Percentiles rank a stretch among this genome's conserved stretches.
phyloP scores from a whole-genome alignment of 2,888 invertebrate species.

The Lomographa bimaculata region DNA sequence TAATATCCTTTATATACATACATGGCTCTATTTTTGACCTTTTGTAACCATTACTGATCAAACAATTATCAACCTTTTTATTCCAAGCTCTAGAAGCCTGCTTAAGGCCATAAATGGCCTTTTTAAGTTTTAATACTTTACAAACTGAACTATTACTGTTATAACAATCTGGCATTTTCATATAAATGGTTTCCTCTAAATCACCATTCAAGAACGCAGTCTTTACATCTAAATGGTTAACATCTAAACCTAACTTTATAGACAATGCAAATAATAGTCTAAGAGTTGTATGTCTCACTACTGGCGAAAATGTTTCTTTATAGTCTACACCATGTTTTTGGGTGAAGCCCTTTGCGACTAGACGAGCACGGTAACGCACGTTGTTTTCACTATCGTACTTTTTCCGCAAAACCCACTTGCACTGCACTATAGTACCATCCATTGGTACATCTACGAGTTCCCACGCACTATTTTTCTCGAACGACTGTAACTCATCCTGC shows the following conservation, averaged over 20 bases:
- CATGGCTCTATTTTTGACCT: constrained; percentile 1
- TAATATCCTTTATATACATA: constrained; percentile 1
- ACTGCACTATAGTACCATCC: constrained; percentile 2
- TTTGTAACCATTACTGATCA: neutral
- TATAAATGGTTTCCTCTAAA: constrained; percentile 9
- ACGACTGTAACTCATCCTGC: constrained; percentile 23
- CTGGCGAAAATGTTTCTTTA: neutral
- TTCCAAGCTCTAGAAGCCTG: constrained; percentile 1
- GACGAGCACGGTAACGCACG: constrained; percentile 14
- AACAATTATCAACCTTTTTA: constrained; percentile 4
- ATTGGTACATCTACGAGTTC: constrained; percentile 20
- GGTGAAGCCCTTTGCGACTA: constrained; percentile 20
- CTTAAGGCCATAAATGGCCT: constrained; percentile 4
- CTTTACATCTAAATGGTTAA: constrained; percentile 9
- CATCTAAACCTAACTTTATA: constrained; percentile 1
- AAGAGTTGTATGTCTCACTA: neutral
- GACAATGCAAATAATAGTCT: neutral
- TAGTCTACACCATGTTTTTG: constrained; percentile 6
- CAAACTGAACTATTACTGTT: neutral
- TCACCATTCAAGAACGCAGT: constrained; percentile 12
- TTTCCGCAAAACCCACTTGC: constrained; percentile 13
- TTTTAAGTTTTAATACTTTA: constrained; percentile 1
- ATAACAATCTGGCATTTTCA: neutral
- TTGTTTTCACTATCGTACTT: constrained; percentile 12
- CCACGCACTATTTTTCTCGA: constrained; percentile 32